Conservation (phyloP, 2,113 vertebrate species). For the Boleophthalmus pectinirostris region DNA sequence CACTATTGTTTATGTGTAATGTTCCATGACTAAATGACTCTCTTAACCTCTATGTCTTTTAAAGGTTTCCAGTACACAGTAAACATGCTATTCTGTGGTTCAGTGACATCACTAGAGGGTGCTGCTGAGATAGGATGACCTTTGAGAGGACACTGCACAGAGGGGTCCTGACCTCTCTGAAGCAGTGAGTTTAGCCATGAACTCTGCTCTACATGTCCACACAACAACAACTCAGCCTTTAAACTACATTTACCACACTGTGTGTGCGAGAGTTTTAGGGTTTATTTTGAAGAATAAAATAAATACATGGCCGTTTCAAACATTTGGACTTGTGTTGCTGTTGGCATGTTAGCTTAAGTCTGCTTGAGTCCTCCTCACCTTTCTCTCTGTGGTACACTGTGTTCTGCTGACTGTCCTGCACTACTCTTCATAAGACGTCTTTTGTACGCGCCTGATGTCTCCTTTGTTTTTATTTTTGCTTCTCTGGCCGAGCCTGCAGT, state of each 20-base stretch:
- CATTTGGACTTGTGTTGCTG: conserved; percentile 68
- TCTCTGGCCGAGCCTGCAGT: conserved; percentile 81
- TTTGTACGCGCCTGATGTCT: conserved; percentile 74
- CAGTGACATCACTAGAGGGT: conserved; percentile 86
- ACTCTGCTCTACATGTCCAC: conserved; percentile 30
- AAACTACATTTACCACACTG: conserved; percentile 70
- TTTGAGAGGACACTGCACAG: conserved; percentile 56
- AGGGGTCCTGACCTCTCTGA: conserved; percentile 55
- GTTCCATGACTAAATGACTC: conserved; percentile 12
- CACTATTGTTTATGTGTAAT: not conserved
- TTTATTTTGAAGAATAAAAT: conserved; percentile 78
- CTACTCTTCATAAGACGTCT: conserved; percentile 64
- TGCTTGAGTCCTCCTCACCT: conserved; percentile 73
- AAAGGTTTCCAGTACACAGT: not conserved
- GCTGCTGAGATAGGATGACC: conserved; percentile 86
- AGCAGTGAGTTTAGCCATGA: conserved; percentile 33
- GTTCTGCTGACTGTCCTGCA: conserved; percentile 61
- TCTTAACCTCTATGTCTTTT: not conserved
- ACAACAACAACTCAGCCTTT: conserved; percentile 67
- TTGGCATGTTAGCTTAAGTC: conserved; percentile 75
- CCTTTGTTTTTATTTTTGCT: conserved; percentile 71
- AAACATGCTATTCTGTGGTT: not conserved
- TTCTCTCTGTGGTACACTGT: conserved; percentile 40
- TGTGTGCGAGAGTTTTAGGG: conserved; percentile 68
- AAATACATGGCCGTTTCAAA: conserved; percentile 79